Base-by-base conservation (phyloP, 2,113 vertebrate species). In the Verasper variegatus region DNA sequence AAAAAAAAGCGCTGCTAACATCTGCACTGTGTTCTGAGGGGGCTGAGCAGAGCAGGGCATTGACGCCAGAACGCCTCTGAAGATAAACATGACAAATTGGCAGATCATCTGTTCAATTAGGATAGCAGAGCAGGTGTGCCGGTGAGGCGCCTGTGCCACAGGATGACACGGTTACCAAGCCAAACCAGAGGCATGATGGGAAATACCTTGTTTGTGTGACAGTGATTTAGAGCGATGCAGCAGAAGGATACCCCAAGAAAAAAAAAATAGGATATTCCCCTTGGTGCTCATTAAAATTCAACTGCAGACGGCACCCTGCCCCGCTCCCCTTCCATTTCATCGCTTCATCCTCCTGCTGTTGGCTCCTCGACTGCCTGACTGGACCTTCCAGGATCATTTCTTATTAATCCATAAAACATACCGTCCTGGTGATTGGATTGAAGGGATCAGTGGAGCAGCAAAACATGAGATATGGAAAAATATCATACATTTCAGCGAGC, bases 41-140 rank as follows among this genome's bases (percentile, higher is more conserved):
- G 89, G 92, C 86, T 89, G 87, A 82, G 92, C 88, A 75, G 92
- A 91, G 88, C 85, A 71, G 90, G 85, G 87, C 88, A 83, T 79
- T 83, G 92, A 88, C 85, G 85, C 85, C 89, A 88, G 91, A 91
- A 89, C 88, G 91, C 91, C 91, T 94, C 93, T 83, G 78, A 90
- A 94, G 95, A 95, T 96, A 95, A 96, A 95, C 95, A 94, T 95
- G 95, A 96, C 95, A 96, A 96, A 96, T 95, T 93, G 94, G 91
- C 94, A 91, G 90, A 93, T 95, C 92, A 95, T 94, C 88, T 94
- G 94, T 91, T 96, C 95, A 93, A 94, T 95, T 96, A 93, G 93
- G 88, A 89, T 90, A 47, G 85, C 89, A 72, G 93, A 91, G 94
- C 93, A 95, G 96, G 94, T 91, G 93, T 65, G 58, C 84, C 52